Conservation (phyloP, 1,140 invertebrate genomes). For the Myzus persicae region DNA sequence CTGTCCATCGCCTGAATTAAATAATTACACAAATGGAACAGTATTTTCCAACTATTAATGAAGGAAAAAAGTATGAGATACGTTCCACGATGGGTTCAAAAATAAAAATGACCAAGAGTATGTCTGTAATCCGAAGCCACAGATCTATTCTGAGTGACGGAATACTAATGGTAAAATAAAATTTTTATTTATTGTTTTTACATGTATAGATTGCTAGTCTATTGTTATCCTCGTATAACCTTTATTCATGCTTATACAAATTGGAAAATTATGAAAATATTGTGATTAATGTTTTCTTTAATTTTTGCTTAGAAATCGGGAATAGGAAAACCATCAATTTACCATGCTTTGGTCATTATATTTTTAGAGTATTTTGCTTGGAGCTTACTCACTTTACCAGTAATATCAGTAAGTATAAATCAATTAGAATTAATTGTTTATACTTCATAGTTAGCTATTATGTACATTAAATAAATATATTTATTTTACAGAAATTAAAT, state of each 20-base stretch:
- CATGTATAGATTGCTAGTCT: neutral
- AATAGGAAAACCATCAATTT: conserved; percentile 91
- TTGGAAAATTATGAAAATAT: neutral
- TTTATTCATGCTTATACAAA: neutral
- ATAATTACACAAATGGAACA: conserved; percentile 10
- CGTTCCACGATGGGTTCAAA: conserved; percentile 8
- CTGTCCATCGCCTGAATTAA: neutral
- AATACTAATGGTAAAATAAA: conserved; percentile 36
- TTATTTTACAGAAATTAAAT: conserved; percentile 80
- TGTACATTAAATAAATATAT: conserved; percentile 41
- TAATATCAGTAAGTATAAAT: conserved; percentile 84
- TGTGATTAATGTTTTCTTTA: neutral
- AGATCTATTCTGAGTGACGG: conserved; percentile 20
- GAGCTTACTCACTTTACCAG: conserved; percentile 97
- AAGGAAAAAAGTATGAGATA: conserved; percentile 20
- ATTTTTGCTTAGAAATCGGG: conserved; percentile 75
- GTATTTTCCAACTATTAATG: conserved; percentile 17
- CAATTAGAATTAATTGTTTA: neutral
- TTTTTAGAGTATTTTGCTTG: conserved; percentile 99
- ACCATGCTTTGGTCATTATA: conserved; percentile 98
- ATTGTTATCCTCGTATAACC: neutral
- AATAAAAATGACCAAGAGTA: conserved; percentile 6
- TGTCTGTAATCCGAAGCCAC: conserved; percentile 19
- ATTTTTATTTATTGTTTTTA: neutral
- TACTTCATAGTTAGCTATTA: conserved; percentile 20